Percentiles rank a stretch among this genome's conserved stretches.
These are phyloP conservation scores for Augiades crinisus DNA, from an alignment of 2,888 invertebrate genomes.

Conservation along the genomic window DNA sequence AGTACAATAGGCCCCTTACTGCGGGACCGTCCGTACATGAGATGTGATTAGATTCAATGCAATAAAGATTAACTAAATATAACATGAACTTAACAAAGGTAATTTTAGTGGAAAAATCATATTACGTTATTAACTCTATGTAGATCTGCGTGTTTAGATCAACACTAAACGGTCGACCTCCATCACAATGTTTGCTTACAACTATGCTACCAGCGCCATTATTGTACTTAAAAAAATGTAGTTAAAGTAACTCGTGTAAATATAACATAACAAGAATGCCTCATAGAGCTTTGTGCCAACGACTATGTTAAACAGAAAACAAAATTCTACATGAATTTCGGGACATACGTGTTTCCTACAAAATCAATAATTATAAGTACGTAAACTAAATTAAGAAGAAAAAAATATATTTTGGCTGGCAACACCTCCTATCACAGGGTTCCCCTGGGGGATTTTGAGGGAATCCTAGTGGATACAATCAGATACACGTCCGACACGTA, in stretches of 20 bases:
- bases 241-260: background rate
- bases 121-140: background rate
- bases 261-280: conserved; percentile 7
- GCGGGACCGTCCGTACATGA: conserved; percentile 4
- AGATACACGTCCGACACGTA: no score
- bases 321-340: no score
- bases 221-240: conserved; percentile 4
- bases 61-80: conserved; percentile 4
- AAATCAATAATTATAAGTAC: background rate
- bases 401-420: background rate
- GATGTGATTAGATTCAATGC: conserved; percentile 9
- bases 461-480: background rate
- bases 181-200: conserved; percentile 2
- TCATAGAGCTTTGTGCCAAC: background rate
- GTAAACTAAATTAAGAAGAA: background rate
- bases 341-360: background rate
- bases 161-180: background rate
- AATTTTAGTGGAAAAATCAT: background rate
- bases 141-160: conserved; percentile 1
- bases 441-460: background rate
- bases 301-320: background rate
- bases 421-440: background rate
- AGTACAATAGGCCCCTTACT: conserved; percentile 7
- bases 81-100: background rate
- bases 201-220: conserved; percentile 18